A percentile compares a stretch with the other conserved stretches of the same genome.
phyloP scores from a whole-genome alignment of 92 coral and sea anemone species.

The Siderastrea radians region DNA sequence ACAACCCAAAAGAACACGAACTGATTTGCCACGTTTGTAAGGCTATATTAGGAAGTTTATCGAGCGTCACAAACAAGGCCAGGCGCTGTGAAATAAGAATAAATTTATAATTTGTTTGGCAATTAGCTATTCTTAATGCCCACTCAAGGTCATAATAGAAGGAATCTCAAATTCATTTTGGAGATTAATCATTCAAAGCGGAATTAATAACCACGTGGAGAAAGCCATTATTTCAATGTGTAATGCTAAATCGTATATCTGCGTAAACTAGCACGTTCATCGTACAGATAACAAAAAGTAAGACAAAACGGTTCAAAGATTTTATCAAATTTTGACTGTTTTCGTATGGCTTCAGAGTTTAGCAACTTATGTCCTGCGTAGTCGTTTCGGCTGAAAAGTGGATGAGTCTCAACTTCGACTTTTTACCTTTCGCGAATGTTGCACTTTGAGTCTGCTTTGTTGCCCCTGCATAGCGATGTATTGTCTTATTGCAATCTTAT shows the following conservation, averaged over 20 bases:
- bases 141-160: conserved; percentile 17
- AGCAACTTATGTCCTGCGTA: no score
- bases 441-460: no score
- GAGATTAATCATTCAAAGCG: conserved; percentile 13
- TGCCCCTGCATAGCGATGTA: no score
- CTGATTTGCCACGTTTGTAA: neutral
- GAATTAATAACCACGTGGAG: conserved; percentile 18
- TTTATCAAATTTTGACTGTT: neutral
- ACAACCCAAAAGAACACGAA: neutral
- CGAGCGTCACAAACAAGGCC: neutral
- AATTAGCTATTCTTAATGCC: conserved; percentile 36
- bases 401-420: no score
- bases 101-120: conserved; percentile 48
- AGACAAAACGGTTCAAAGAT: neutral
- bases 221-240: conserved; percentile 27
- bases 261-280: neutral
- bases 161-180: conserved; percentile 39
- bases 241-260: neutral
- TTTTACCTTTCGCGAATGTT: no score
- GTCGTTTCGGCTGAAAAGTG: no score
- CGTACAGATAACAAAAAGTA: neutral
- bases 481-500: no score
- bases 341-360: no score
- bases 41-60: neutral
- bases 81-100: conserved; percentile 8